phyloP scores from a whole-genome alignment of 2,113 vertebrate genomes.

The Ciconia boyciana region DNA sequence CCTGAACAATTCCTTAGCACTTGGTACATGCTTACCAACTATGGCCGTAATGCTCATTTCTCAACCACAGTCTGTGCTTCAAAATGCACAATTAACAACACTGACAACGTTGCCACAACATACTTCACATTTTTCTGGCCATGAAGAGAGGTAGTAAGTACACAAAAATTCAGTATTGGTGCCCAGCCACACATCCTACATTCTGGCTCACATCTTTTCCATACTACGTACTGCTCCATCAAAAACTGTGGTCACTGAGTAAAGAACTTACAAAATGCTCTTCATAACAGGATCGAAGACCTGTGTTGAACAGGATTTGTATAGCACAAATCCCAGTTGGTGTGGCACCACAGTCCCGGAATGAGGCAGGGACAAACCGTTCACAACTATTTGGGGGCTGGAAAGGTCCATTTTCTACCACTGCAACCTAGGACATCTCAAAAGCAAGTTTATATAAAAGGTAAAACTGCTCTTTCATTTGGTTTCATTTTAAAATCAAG shows the following conservation, averaged over 20 bases:
- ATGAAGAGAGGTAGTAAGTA: background rate
- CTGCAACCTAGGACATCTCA: background rate
- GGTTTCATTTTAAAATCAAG: background rate
- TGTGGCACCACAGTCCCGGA: background rate
- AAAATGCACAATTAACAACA: background rate
- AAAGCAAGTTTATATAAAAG: background rate
- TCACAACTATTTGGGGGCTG: background rate
- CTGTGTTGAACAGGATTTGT: background rate
- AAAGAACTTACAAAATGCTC: accelerated
- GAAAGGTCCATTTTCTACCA: background rate
- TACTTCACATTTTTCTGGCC: background rate
- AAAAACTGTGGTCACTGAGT: background rate
- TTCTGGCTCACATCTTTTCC: background rate
- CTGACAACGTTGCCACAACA: background rate
- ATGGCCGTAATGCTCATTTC: background rate
- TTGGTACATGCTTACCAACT: background rate
- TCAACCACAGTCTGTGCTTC: background rate
- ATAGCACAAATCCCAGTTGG: background rate
- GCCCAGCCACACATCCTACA: background rate
- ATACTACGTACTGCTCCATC: accelerated
- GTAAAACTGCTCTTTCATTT: background rate
- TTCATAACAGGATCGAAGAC: background rate
- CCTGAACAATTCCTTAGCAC: background rate
- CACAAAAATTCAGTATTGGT: background rate
- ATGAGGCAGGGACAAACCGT: background rate